phyloP scores from a whole-genome alignment of 2,888 invertebrate species.

The Acanthoscelides obtectus region DNA sequence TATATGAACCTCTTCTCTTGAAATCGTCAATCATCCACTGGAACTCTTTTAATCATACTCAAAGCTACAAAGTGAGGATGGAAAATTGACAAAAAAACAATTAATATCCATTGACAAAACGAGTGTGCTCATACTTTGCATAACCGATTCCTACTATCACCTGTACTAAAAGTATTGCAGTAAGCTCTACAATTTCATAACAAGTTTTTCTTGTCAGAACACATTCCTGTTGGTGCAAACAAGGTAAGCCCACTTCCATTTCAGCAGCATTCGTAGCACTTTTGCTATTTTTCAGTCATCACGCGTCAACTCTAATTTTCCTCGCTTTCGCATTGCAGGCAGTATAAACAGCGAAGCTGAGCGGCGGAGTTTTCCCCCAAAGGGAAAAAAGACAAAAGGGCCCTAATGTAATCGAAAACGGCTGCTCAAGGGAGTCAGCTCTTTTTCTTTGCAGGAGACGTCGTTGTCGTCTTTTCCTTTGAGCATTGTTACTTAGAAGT shows the following conservation, averaged over 20 bases:
- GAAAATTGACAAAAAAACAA: no score
- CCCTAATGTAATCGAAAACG: neutral
- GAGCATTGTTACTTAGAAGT: neutral
- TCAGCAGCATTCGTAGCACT: neutral
- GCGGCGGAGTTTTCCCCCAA: neutral
- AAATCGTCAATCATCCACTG: no score
- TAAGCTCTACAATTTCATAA: no score
- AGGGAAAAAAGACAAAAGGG: neutral
- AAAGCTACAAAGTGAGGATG: no score
- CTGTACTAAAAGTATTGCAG: no score
- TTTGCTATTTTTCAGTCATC: neutral
- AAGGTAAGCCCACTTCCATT: neutral
- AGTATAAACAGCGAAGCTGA: neutral
- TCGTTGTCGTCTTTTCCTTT: neutral
- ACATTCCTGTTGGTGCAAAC: neutral
- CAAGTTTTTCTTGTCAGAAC: neutral
- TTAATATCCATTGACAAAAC: no score
- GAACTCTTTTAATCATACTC: no score
- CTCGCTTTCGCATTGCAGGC: neutral
- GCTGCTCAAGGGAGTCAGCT: neutral
- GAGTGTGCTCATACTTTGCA: no score
- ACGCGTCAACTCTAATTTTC: neutral
- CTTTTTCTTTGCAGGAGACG: neutral
- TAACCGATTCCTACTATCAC: no score
- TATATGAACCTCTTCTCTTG: no score